Evolutionary conservation across 2,797 vertebrate species (phyloP).

Genomic region (Ptychobarbus kaznakovi): DNA sequence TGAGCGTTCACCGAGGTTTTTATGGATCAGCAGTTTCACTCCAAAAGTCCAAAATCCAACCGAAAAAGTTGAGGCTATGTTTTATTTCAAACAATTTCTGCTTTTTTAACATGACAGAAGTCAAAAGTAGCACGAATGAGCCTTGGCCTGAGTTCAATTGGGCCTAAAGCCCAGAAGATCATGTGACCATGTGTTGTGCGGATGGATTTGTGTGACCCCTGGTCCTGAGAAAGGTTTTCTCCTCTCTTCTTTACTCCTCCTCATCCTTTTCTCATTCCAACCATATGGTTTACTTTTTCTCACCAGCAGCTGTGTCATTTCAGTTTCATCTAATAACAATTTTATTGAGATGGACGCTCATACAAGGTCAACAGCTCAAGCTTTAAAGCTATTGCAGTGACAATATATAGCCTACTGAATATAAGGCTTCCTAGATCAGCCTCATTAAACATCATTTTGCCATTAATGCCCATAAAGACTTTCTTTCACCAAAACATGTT

Average conservation of each 20-base stretch:
- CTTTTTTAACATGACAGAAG: constrained; percentile 4
- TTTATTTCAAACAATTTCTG: neutral
- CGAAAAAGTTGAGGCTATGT: neutral
- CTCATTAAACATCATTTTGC: neutral
- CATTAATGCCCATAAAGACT: neutral
- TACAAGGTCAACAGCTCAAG: neutral
- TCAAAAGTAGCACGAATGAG: constrained; percentile 29
- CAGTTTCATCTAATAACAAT: constrained; percentile 9
- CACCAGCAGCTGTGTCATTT: constrained; percentile 36
- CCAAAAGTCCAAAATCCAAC: neutral
- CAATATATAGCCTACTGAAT: neutral
- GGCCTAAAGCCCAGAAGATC: constrained; percentile 58
- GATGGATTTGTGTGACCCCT: constrained; percentile 59
- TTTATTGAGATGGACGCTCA: constrained; percentile 31
- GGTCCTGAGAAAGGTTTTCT: constrained; percentile 57
- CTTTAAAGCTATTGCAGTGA: neutral
- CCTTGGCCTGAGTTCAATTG: constrained; percentile 42
- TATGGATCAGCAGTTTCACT: neutral
- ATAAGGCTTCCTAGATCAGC: constrained; percentile 3
- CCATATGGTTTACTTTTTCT: constrained; percentile 19
- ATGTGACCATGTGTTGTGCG: constrained; percentile 63
- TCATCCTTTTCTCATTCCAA: constrained; percentile 33
- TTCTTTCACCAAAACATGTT: constrained; percentile 2
- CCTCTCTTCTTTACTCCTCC: constrained; percentile 40
- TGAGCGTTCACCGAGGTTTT: neutral